Base-by-base conservation (phyloP, 92 coral and sea anemone genomes). In the Heteractis magnifica region DNA sequence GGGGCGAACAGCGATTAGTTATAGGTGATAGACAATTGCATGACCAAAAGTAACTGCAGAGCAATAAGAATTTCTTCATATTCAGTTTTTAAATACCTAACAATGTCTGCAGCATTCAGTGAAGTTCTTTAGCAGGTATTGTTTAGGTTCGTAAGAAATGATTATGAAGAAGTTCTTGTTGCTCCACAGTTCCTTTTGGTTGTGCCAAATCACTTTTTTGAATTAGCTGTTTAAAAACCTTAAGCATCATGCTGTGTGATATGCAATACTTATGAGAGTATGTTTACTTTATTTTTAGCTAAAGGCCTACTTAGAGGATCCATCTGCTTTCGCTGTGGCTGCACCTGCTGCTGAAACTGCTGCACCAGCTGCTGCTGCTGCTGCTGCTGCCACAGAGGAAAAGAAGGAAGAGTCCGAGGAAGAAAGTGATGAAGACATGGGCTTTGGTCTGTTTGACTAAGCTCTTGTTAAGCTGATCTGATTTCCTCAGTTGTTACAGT, bases 341-440 rank as follows among this genome's bases (percentile, higher is more conserved):
- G 97, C 89, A 10, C 91, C 94, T 12, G 87, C 88, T 4, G 84
- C 87, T 1, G 90, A 85, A 20, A 89, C 84, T 49, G 88, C 84
- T 59, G 94, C 76, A 58, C 90, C 85, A 16, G 90, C 85, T 49
- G 92, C 79, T 8, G 92, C 89, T 77, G 94, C 86, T 44, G 75
- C 83, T 13, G 91, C 89, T 77, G 75, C 83, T 13, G 91, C 89
- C 75, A 88, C 90, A 76, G 93, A 89, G 70, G 80, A 93, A 83
- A 89, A 95, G 91, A 84, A 91, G 78, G 98, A 92, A 56, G 98
- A 95, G 70, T 93, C 92, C 51, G 98, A 92, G 71, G 98, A 94
- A 65, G 98, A 95, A 83, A 96, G 98, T 89, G 99, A 96, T 88
- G 99, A 96, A 21, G 98, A 94, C 55, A 96, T 96, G 97, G 99